Base-by-base conservation (phyloP, 2,888 invertebrate genomes). In the Amphipoea oculea region DNA sequence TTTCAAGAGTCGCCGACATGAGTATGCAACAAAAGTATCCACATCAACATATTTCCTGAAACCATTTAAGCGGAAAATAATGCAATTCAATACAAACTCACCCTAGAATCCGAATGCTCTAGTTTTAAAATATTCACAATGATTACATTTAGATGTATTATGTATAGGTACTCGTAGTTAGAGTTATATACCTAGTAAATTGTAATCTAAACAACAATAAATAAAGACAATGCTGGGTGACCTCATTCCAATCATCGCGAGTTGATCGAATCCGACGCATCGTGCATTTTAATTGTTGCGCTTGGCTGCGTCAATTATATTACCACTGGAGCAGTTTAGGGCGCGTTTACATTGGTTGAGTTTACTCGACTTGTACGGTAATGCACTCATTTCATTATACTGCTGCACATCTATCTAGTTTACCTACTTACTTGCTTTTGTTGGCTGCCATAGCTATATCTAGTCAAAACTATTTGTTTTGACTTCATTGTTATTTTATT, bases 171-270 rank as follows among this genome's bases (percentile, higher is more conserved):
- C n/a, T n/a, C n/a, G n/a, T n/a, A 29, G 60, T 60, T 5, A 60
- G 29, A 36, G 40, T 76, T 83, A 67, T 72, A 70, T 57, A n/a
- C n/a, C n/a, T n/a, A 72, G 29, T 70, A 88, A 87, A 90, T 75
- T 86, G 90, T 88, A 89, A 90, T 91, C 90, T 91, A 90, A 92
- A 93, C 91, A 93, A 93, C 92, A 93, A 92, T 92, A 92, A 91
- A 91, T 90, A 91, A 89, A 91, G 89, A 92, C 92, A 93, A 93
- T 93, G 89, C 87, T 82, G 88, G 81, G 89, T 93, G 94, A 94
- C 94, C 94, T 94, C 94, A 94, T 93, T 94, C 86, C 90, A 80
- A 90, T 91, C 90, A 89, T 91, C 91, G 88, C 88, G 78, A 86
- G 89, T 88, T 87, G 89, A 92, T 92, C 92, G 89, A 92, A 92